Evolutionary conservation across 2,797 vertebrate genomes (phyloP).

Genomic region (Pelobates cultripes): DNA sequence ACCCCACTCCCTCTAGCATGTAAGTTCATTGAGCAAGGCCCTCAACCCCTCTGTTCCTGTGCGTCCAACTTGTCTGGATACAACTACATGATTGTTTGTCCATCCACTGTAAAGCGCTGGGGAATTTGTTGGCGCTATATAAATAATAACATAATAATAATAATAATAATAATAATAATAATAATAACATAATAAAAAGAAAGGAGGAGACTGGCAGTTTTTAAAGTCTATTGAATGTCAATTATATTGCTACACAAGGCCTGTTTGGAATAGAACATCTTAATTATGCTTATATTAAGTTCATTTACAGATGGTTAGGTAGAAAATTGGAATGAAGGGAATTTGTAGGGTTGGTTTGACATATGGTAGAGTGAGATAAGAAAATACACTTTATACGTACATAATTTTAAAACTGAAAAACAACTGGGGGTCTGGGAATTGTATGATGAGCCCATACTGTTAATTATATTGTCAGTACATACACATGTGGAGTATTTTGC

Average conservation of each 20-base stretch:
- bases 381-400: neutral
- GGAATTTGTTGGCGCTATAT: no score
- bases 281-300: conserved; percentile 37
- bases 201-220: conserved; percentile 15
- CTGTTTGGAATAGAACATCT: conserved; percentile 16
- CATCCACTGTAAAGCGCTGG: no score
- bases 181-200: conserved; percentile 2
- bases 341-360: conserved; percentile 13
- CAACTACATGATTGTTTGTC: no score
- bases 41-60: no score
- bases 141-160: no score
- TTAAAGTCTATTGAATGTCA: conserved; percentile 3
- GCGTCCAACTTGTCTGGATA: no score
- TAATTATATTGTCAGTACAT: neutral
- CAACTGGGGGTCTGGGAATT: neutral
- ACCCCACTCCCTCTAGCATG: no score
- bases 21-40: no score
- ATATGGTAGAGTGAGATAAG: conserved; percentile 38
- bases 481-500: no score
- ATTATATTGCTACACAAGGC: conserved; percentile 27
- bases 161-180: no score
- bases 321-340: conserved; percentile 12
- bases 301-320: conserved; percentile 37
- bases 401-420: conserved; percentile 3
- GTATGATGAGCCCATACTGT: neutral